These are phyloP conservation scores for Drosophila rufa DNA, from an alignment of 1,140 invertebrate species.

Conservation along the genomic window DNA sequence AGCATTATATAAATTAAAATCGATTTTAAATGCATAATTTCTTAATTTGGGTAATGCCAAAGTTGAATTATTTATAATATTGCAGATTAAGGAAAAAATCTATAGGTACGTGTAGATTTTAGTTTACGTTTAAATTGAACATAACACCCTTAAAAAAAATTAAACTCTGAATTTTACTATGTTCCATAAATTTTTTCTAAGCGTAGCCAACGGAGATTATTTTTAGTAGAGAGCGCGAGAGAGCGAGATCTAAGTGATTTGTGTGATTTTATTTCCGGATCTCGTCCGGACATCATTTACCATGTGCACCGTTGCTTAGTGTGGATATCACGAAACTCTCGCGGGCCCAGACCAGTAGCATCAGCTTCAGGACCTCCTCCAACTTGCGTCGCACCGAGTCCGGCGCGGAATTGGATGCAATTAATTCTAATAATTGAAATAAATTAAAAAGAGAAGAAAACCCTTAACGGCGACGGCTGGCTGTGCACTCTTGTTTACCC, in stretches of 20 bases:
- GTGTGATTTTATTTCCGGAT: slow-evolving; percentile 74
- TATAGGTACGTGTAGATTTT: too few species aligned
- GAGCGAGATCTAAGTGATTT: slow-evolving; percentile 57
- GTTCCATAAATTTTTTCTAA: slow-evolving; percentile 1
- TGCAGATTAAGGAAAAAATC: too few species aligned
- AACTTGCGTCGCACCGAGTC: slow-evolving; percentile 89
- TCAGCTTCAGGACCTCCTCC: slow-evolving; percentile 91
- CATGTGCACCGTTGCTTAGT: slow-evolving; percentile 86
- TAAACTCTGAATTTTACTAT: background rate
- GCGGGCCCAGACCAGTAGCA: slow-evolving; percentile 92
- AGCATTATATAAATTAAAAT: background rate
- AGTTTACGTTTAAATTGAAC: background rate
- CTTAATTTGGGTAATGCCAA: background rate
- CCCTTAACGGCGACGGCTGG: slow-evolving; percentile 1
- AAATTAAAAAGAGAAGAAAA: slow-evolving; percentile 6
- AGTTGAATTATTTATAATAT: too few species aligned
- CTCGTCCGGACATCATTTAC: slow-evolving; percentile 82
- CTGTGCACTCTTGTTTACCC: slow-evolving; percentile 58
- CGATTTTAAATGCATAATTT: background rate
- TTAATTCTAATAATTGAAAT: slow-evolving; percentile 61
- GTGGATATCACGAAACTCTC: slow-evolving; percentile 89
- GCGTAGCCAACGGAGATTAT: background rate
- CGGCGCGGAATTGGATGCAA: slow-evolving; percentile 84
- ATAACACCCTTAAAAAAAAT: background rate
- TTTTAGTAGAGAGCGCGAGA: slow-evolving; percentile 25